Percentiles rank a stretch among this genome's conserved stretches.
Evolutionary conservation across 1,140 invertebrate genomes (phyloP).

Genomic region (Cardiocondyla obscurior): DNA sequence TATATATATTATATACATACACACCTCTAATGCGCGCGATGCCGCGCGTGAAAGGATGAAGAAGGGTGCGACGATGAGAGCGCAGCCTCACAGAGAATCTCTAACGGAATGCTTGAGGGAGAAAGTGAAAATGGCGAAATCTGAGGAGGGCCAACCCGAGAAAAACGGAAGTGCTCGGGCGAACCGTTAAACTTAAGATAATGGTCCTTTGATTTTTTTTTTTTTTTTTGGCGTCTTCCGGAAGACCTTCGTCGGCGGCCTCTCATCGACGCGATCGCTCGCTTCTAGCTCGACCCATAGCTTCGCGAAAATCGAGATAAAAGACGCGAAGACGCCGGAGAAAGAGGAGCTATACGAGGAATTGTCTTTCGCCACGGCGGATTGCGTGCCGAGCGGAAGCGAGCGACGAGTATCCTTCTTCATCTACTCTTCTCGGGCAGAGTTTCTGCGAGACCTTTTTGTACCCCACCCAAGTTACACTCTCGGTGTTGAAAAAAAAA

Average conservation of each 20-base stretch:
- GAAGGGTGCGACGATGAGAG: constrained; percentile 1
- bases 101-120: background rate
- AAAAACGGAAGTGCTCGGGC: background rate
- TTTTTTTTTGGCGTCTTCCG: constrained; percentile 12
- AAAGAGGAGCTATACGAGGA: background rate
- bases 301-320: background rate
- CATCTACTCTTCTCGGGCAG: background rate
- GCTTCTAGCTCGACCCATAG: constrained; percentile 7
- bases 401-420: constrained; percentile 4
- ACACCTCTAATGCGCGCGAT: constrained; percentile 55
- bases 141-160: background rate
- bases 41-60: constrained; percentile 44
- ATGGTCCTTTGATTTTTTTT: constrained; percentile 25
- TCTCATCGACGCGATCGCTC: constrained; percentile 7
- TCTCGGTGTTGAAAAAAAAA: constrained; percentile 75
- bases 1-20: constrained; percentile 63
- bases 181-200: background rate
- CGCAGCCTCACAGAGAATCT: background rate
- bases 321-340: background rate
- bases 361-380: background rate
- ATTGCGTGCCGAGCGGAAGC: constrained; percentile 12
- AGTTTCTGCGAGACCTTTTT: constrained; percentile 69
- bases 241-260: background rate
- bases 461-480: constrained; percentile 77
- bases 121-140: background rate